Conservation (phyloP, 2,113 vertebrate genomes). For the Cisticola juncidis region DNA sequence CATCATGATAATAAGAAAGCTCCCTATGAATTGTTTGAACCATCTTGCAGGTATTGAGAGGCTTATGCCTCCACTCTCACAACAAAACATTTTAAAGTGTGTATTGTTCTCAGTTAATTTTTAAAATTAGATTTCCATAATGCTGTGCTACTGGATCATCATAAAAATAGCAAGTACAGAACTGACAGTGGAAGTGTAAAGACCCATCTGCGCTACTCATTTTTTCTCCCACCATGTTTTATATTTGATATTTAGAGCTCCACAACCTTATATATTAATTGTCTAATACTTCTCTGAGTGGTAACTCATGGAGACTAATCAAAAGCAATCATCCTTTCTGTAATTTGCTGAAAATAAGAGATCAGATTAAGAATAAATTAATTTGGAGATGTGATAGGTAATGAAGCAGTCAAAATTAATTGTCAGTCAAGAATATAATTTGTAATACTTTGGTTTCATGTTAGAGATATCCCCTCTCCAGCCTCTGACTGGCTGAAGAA, state of each 20-base stretch:
- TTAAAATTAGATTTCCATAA: neutral
- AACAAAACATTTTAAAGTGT: neutral
- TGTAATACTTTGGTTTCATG: neutral
- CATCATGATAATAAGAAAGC: neutral
- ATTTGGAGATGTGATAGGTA: neutral
- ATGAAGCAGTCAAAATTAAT: neutral
- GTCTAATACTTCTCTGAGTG: neutral
- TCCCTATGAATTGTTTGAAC: neutral
- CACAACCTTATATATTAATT: neutral
- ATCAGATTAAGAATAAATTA: neutral
- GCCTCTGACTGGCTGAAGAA: neutral
- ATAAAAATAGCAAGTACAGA: neutral
- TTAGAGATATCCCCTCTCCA: neutral
- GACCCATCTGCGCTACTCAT: neutral
- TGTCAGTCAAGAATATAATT: neutral
- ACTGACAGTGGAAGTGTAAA: neutral
- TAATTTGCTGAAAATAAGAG: neutral
- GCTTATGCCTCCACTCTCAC: neutral
- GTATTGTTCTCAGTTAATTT: neutral
- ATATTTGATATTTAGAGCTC: neutral
- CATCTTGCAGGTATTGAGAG: neutral
- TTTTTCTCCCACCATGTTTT: neutral
- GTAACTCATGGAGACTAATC: neutral
- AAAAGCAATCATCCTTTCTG: neutral
- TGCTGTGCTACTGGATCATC: neutral